Evolutionary conservation across 2,888 invertebrate genomes (phyloP), one percentile per base, ranked within the genome.

Genomic region (Dryobota labecula): DNA sequence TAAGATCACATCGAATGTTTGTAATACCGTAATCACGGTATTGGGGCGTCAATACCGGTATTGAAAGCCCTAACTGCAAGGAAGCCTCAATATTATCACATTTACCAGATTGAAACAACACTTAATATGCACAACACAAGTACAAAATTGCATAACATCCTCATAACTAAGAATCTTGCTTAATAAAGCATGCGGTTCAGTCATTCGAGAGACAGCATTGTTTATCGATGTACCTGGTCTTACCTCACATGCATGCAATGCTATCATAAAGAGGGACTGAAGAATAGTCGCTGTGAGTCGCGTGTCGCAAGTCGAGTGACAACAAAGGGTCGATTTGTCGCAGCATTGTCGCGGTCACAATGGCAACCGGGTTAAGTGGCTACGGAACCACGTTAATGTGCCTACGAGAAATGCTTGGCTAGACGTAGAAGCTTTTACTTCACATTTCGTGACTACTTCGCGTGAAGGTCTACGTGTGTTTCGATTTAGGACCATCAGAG

Each of bases 281-380:
- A 83, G 78, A 78, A 84, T 81, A 78, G 79, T 75, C 64, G 66
- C 81, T 80, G 76, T 82, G 80, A 80, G 84, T 88, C 83, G 85
- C 73, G 73, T 75, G 85, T 85, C 86, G 89, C 86, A 87, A 88
- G 85, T 82, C 84, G 87, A 86, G 85, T 89, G 89, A 91, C 90
- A 92, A 93, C 93, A 94, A 94, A 93, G 91, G 91, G 90, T 86
- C 91, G 90, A 92, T 91, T 92, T 91, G 92, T 92, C 92, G 90
- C 80, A 87, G 89, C 89, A 89, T 89, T 90, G 91, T 92, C 84
- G 84, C 83, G 73, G 83, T 83, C 84, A 93, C 93, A 93, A 93
- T 91, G 83, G 89, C 87, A 91, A 88, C 86, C 88, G 82, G 90
- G 92, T 91, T 90, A 89, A 91, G 88, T 88, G 88, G 83, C 82